Conservation (phyloP, 2,113 vertebrate species). For the Xiphophorus maculatus region DNA sequence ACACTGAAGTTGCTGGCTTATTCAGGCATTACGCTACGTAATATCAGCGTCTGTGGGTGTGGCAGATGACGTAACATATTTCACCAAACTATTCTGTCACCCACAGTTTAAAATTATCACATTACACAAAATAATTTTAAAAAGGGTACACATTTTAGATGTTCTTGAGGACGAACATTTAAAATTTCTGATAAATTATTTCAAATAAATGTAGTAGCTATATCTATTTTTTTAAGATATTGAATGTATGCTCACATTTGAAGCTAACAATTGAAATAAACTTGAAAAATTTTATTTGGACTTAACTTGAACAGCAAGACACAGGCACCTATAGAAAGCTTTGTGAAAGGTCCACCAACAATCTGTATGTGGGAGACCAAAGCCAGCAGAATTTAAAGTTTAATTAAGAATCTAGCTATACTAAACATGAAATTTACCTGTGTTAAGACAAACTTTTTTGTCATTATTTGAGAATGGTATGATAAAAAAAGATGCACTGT, state of each 20-base stretch:
- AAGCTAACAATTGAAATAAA: background rate
- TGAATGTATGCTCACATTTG: background rate
- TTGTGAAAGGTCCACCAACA: too few relatives aligned
- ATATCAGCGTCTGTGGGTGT: slow-evolving; percentile 33
- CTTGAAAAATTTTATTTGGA: background rate
- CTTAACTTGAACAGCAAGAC: background rate
- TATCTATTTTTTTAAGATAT: too few relatives aligned
- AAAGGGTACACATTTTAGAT: background rate
- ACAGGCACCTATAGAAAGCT: background rate
- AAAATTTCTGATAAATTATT: too few relatives aligned
- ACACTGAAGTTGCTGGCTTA: slow-evolving; percentile 51
- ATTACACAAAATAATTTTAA: background rate
- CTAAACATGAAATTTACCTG: too few relatives aligned
- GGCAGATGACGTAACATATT: slow-evolving; percentile 23
- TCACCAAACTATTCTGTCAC: background rate
- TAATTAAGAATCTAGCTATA: too few relatives aligned
- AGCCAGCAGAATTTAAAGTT: too few relatives aligned
- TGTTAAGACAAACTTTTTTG: too few relatives aligned
- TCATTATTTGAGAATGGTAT: background rate
- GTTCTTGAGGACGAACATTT: background rate
- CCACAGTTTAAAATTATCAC: background rate
- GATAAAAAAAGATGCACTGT: background rate
- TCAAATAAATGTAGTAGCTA: too few relatives aligned
- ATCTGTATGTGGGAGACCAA: too few relatives aligned
- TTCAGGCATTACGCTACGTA: slow-evolving; percentile 29